phyloP scores from a whole-genome alignment of 1,140 invertebrate genomes.

The Drosophila funebris region DNA sequence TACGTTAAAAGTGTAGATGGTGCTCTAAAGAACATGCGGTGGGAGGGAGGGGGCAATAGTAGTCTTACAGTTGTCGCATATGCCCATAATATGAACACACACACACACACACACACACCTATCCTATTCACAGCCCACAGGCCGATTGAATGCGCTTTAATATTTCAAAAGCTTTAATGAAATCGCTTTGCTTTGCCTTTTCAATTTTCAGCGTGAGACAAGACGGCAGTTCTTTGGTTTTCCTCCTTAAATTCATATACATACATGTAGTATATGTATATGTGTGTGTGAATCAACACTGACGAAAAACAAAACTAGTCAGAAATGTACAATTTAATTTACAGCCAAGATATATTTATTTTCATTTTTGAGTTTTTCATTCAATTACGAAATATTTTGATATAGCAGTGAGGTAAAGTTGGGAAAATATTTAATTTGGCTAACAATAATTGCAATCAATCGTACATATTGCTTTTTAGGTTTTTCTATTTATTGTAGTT shows the following conservation, averaged over 20 bases:
- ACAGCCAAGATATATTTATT: no score
- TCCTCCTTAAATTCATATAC: conserved; percentile 9
- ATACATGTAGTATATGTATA: no score
- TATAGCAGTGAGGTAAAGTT: no score
- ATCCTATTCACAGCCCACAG: conserved; percentile 24
- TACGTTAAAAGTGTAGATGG: conserved; percentile 4
- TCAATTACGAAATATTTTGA: no score
- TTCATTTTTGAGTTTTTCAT: no score
- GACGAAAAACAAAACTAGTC: not conserved
- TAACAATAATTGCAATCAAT: no score
- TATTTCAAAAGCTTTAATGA: conserved; percentile 77
- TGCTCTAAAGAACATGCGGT: no score
- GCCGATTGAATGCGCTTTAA: conserved; percentile 66
- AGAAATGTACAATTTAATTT: no score
- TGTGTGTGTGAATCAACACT: not conserved
- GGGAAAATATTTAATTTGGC: no score
- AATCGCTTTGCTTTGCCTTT: conserved; percentile 73
- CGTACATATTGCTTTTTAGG: no score
- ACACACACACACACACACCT: conserved; percentile 5
- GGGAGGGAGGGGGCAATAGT: not conserved
- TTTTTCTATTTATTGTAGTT: no score
- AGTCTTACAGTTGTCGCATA: conserved; percentile 16
- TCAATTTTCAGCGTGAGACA: conserved; percentile 59
- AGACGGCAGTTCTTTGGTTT: not conserved
- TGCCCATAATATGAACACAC: conserved; percentile 14